phyloP scores from a whole-genome alignment of 2,113 vertebrate species.

The Morone saxatilis region DNA sequence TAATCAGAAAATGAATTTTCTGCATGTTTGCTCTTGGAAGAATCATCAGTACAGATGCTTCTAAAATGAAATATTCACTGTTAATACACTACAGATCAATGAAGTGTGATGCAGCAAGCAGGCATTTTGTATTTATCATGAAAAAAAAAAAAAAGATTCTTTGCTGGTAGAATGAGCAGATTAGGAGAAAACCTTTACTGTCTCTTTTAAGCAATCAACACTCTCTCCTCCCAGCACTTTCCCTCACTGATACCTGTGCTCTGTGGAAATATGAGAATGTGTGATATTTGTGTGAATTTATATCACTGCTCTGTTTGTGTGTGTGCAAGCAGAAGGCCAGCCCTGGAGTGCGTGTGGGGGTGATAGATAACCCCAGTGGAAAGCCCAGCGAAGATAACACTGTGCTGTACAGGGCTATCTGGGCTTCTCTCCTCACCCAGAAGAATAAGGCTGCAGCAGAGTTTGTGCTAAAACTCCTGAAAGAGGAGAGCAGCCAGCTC shows the following conservation, averaged over 20 bases:
- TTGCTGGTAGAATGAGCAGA: slow-evolving; percentile 1
- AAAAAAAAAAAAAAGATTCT: not conserved
- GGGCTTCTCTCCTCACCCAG: slow-evolving; percentile 92
- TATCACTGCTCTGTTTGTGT: slow-evolving; percentile 25
- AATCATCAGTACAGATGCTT: not conserved
- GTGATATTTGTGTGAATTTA: slow-evolving; percentile 51
- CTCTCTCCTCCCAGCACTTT: slow-evolving; percentile 1
- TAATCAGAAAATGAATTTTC: slow-evolving; percentile 4
- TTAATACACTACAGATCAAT: not conserved
- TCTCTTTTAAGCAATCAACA: slow-evolving; percentile 41
- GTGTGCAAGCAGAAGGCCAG: slow-evolving; percentile 87
- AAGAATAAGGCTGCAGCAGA: slow-evolving; percentile 85
- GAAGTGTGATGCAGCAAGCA: not conserved
- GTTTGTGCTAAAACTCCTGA: slow-evolving; percentile 89
- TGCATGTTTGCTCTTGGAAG: not conserved
- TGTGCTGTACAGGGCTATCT: slow-evolving; percentile 90
- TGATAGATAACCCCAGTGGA: slow-evolving; percentile 92
- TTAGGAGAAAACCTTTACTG: slow-evolving; percentile 5
- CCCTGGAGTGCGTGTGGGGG: slow-evolving; percentile 87
- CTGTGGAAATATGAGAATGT: slow-evolving; percentile 44
- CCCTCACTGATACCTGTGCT: slow-evolving; percentile 28
- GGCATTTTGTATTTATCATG: slow-evolving; percentile 1
- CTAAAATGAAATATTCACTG: slow-evolving; percentile 25
- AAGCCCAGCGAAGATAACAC: slow-evolving; percentile 92
- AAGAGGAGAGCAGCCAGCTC: slow-evolving; percentile 88